These are phyloP conservation scores for Philereme transversata DNA, from an alignment of 2,888 invertebrate species.

Conservation along the genomic window DNA sequence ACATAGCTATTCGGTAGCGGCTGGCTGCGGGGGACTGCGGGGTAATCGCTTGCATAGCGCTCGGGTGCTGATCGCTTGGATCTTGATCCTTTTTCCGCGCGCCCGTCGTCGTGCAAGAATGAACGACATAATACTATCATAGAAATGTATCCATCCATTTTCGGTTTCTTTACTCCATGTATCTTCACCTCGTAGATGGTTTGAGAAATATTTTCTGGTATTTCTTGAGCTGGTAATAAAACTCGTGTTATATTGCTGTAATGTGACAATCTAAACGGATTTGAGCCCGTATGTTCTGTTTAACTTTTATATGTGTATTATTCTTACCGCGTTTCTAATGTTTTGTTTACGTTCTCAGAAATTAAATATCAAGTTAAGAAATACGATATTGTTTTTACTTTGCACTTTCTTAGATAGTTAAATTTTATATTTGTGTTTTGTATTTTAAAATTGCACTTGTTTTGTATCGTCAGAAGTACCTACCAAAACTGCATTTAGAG, in stretches of 20 bases:
- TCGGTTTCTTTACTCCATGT: neutral
- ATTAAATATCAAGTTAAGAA: neutral
- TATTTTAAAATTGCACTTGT: too few relatives aligned
- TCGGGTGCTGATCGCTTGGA: too few relatives aligned
- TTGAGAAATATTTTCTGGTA: constrained; percentile 16
- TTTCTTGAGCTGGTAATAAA: constrained; percentile 18
- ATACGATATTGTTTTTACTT: neutral
- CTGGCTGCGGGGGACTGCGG: too few relatives aligned
- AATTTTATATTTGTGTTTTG: too few relatives aligned
- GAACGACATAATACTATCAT: neutral
- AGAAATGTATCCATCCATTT: neutral
- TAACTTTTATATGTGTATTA: neutral
- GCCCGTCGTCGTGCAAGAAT: neutral
- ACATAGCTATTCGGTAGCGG: too few relatives aligned
- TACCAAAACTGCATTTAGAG: too few relatives aligned
- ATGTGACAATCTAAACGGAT: constrained; percentile 12
- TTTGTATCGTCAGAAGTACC: too few relatives aligned
- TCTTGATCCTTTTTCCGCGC: neutral
- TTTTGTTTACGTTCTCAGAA: neutral
- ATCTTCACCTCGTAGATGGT: neutral
- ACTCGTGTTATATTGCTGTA: constrained; percentile 7
- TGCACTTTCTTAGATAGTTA: neutral
- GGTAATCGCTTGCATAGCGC: too few relatives aligned
- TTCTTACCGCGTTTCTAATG: neutral
- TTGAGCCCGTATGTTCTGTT: constrained; percentile 1